Conservation (phyloP, 2,113 vertebrate genomes). For the Chelonoidis abingdonii region DNA sequence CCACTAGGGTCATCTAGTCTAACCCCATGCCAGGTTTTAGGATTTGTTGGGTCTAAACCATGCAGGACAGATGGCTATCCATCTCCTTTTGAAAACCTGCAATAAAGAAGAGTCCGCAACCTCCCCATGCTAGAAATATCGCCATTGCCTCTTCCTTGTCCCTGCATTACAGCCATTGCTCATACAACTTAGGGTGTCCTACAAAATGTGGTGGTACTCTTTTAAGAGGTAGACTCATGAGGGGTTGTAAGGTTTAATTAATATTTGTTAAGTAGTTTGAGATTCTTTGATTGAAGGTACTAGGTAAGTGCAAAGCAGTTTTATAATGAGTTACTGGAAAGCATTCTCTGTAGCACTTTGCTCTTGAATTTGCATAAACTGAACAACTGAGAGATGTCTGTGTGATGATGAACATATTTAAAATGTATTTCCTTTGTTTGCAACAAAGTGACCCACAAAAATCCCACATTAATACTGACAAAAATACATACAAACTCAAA, state of each 20-base stretch:
- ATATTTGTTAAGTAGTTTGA: not conserved
- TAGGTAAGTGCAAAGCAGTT: not conserved
- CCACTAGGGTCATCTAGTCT: not conserved
- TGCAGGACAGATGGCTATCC: not conserved
- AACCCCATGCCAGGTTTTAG: not conserved
- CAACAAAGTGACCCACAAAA: not conserved
- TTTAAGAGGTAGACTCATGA: not conserved
- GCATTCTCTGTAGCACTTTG: not conserved
- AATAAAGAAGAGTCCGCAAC: not conserved
- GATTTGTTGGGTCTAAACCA: not conserved
- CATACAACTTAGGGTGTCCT: not conserved
- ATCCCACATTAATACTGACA: not conserved
- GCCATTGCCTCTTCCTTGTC: not conserved
- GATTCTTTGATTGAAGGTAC: not conserved
- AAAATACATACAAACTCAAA: not conserved
- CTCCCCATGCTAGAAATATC: not conserved
- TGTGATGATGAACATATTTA: not conserved
- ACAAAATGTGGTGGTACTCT: not conserved
- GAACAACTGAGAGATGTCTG: not conserved
- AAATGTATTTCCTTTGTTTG: not conserved
- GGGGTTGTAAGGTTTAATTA: not conserved
- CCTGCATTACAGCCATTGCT: not conserved
- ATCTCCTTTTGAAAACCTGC: not conserved
- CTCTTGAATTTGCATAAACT: not conserved
- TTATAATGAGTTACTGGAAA: not conserved